A percentile compares a stretch with the other conserved stretches of the same genome.
These are phyloP conservation scores for Larimichthys crocea DNA, from an alignment of 2,113 vertebrate genomes.

Conservation along the genomic window DNA sequence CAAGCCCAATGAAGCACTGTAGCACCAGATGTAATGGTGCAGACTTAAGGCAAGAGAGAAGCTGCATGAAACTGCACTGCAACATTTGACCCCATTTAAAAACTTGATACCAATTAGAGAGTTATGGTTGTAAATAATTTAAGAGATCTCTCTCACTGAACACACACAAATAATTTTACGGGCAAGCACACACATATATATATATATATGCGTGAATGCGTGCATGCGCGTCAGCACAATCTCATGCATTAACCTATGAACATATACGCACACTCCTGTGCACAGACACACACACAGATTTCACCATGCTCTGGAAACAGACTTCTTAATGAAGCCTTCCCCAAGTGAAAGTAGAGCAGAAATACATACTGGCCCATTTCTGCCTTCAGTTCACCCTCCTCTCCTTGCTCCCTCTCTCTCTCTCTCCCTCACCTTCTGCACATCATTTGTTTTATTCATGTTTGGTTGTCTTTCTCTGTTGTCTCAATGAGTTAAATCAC, in stretches of 20 bases:
- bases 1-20: slow-evolving; percentile 57
- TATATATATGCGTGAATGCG: slow-evolving; percentile 22
- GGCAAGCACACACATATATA: slow-evolving; percentile 25
- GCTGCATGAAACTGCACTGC: slow-evolving; percentile 77
- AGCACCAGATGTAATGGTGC: slow-evolving; percentile 56
- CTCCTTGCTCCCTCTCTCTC: slow-evolving; percentile 48
- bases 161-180: slow-evolving; percentile 70
- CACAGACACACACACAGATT: slow-evolving; percentile 46
- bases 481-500: slow-evolving; percentile 80
- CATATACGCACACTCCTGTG: slow-evolving; percentile 21
- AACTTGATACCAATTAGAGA: slow-evolving; percentile 88
- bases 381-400: slow-evolving; percentile 76
- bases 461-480: slow-evolving; percentile 80
- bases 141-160: slow-evolving; percentile 71
- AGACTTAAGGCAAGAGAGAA: slow-evolving; percentile 72
- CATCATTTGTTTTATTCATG: slow-evolving; percentile 82
- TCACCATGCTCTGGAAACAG: slow-evolving; percentile 82
- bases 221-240: slow-evolving; percentile 41
- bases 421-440: slow-evolving; percentile 71
- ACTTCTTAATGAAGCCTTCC: slow-evolving; percentile 86
- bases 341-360: slow-evolving; percentile 83
- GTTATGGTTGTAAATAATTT: slow-evolving; percentile 86
- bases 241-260: slow-evolving; percentile 46
- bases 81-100: slow-evolving; percentile 90
- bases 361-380: slow-evolving; percentile 85